A percentile compares a stretch with the other conserved stretches of the same genome.
Conservation (phyloP, 2,797 vertebrate genomes). For the Darevskia nairensis region DNA sequence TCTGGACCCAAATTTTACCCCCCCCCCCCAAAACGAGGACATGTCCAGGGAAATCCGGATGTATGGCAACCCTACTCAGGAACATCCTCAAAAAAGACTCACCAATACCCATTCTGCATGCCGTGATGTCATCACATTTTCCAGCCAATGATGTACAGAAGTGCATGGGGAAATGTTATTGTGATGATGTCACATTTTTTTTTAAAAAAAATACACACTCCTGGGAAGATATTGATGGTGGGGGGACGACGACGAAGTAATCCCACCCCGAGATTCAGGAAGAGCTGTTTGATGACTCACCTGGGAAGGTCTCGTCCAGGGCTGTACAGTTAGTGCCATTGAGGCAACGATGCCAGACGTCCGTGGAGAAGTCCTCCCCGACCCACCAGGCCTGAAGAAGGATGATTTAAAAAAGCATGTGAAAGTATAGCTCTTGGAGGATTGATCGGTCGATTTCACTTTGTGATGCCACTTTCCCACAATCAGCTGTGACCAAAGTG, state of each 20-base stretch:
- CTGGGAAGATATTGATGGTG: not conserved
- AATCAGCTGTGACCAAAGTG: too few species aligned
- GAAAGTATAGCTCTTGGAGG: not conserved
- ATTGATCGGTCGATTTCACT: too few species aligned
- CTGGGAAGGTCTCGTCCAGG: constrained; percentile 45
- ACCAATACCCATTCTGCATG: not conserved
- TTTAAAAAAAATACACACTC: too few species aligned
- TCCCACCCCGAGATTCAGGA: accelerated
- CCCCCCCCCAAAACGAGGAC: too few species aligned
- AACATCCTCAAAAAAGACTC: not conserved
- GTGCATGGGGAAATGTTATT: not conserved
- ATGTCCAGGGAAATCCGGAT: too few species aligned
- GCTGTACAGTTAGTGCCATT: constrained; percentile 67
- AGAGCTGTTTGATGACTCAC: constrained; percentile 63
- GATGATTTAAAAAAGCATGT: not conserved
- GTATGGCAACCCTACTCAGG: too few species aligned
- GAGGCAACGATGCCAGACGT: constrained; percentile 89
- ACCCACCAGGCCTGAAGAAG: constrained; percentile 92
- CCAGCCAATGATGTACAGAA: not conserved
- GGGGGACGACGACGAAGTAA: too few species aligned
- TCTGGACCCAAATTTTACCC: too few species aligned
- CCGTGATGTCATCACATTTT: not conserved
- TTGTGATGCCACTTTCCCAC: too few species aligned
- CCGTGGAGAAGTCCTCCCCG: constrained; percentile 77
- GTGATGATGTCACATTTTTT: not conserved